Evolutionary conservation across 1,140 invertebrate species (phyloP), one percentile per base, ranked within the genome.

Genomic region (Hypsibius dujardini): DNA sequence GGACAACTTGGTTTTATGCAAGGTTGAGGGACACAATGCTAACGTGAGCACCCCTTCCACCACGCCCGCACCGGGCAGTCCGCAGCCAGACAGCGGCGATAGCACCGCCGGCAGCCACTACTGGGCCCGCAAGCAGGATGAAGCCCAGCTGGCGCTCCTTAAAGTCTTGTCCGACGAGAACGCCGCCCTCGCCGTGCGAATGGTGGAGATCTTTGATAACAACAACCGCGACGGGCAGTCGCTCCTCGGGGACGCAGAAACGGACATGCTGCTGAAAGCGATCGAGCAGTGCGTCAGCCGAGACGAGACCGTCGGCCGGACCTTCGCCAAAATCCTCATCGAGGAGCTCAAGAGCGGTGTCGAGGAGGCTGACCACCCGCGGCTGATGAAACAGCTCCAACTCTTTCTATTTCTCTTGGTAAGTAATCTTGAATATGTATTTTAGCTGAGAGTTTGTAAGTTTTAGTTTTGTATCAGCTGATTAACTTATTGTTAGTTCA

Each of bases 351-450:
- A 67, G 62, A 42, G 42, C 3, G 3, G 3, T 42, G 45, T 42
- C 7, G 7, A 12, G 42, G 7, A 7, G 3, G 42, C 62, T 42
- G 62, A 67, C 12, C 62, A 67, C 42, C 3, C 3, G 12, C 72
- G 72, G 67, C 74, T 89, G 0, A 86, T 94, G 47, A 90, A 91
- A 81, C 92, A 97, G 76, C 82, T 98, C 40, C 89, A 95, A 77
- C 82, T 92, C 67, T 92, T 93, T 1, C 86, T 98, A 72, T 96
- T 93, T 79, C 84, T 90, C 67, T 96, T 96, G 79, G n/a, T n/a
- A n/a, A n/a, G n/a, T n/a, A n/a, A n/a, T n/a, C n/a, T n/a, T n/a
- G n/a, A n/a, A n/a, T n/a, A n/a, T n/a, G n/a, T n/a, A n/a, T n/a
- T n/a, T n/a, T n/a, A n/a, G n/a, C n/a, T n/a, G n/a, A n/a, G n/a